Evolutionary conservation across 2,888 invertebrate species (phyloP).

Genomic region (Argyresthia albistria): DNA sequence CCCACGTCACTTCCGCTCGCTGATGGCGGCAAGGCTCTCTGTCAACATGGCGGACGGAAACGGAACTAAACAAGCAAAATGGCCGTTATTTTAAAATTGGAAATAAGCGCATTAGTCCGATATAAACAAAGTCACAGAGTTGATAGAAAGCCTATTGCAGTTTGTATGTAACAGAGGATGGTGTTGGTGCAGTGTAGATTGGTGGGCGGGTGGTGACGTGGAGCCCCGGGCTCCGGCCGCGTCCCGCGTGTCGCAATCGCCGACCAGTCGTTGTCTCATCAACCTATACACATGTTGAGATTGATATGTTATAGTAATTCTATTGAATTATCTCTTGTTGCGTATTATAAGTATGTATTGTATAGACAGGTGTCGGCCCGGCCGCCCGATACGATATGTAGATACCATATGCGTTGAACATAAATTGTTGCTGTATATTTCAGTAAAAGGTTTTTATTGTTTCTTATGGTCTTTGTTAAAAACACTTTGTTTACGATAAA

Average conservation of each 20-base stretch:
- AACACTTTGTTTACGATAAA: constrained; percentile 59
- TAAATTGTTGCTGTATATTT: constrained; percentile 47
- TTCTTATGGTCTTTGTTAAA: constrained; percentile 59
- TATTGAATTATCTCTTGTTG: constrained; percentile 71
- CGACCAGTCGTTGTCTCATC: constrained; percentile 54
- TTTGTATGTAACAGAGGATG: no score
- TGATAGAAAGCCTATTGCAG: neutral
- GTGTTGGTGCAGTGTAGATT: neutral
- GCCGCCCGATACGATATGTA: constrained; percentile 21
- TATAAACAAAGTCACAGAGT: no score
- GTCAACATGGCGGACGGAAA: no score
- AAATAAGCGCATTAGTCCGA: no score
- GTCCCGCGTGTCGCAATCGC: constrained; percentile 17
- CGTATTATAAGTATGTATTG: constrained; percentile 55
- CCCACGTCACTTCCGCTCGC: neutral
- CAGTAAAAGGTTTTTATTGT: constrained; percentile 46
- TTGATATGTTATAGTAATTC: constrained; percentile 72
- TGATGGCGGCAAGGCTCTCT: neutral
- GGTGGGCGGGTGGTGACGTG: neutral
- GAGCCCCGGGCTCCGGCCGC: neutral
- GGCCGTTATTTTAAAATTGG: no score
- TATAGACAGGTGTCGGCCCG: constrained; percentile 18
- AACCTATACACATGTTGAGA: constrained; percentile 70
- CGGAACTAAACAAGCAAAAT: no score
- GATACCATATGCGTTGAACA: constrained; percentile 12